Base-by-base conservation (phyloP, 1,140 invertebrate genomes). In the honey bee (Apis mellifera) region DNA sequence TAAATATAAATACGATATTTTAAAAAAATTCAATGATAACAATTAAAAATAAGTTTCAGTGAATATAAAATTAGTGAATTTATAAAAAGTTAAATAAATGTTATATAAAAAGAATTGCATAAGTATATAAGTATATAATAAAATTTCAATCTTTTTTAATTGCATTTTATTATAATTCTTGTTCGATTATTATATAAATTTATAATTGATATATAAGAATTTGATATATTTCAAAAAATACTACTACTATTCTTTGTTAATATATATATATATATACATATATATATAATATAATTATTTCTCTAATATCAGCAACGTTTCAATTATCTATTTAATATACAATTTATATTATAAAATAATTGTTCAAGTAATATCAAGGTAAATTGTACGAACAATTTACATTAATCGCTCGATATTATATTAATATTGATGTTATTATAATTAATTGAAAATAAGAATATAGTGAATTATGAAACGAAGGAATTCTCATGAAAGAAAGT, bases 401-500 rank as follows among this genome's bases (percentile, higher is more conserved):
- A 3, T 60, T 64, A 80, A 55, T 72, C 15, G 26, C 21, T n/a
- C 62, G 23, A 48, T 64, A 69, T 70, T 77, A 78, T 64, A 50
- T 70, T 82, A 77, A 82, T 70, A 21, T 32, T 57, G 65, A 52
- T 55, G 50, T 21, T 48, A 62, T 26, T 70, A 66, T 64, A 64
- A 78, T 77, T 26, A 55, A 21, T 52, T 17, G 57, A 55, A 70
- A 69, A 82, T 62, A 82, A 69, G 59, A 72, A 65, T 32, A 17
- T 13, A 23, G 52, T 21, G 65, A 82, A 60, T 55, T 13, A 76
- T 5, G 32, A 48, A 48, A 42, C 52, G n/a, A 65, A 64, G 68
- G 68, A 83, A 80, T 84, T 65, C 64, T 64, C 52, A 55, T 84
- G 48, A 52, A 80, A 69, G 82, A 84, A 79, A 84, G 77, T 80